Evolutionary conservation across 2,797 vertebrate genomes (phyloP).

Genomic region (Spheniscus humboldti): DNA sequence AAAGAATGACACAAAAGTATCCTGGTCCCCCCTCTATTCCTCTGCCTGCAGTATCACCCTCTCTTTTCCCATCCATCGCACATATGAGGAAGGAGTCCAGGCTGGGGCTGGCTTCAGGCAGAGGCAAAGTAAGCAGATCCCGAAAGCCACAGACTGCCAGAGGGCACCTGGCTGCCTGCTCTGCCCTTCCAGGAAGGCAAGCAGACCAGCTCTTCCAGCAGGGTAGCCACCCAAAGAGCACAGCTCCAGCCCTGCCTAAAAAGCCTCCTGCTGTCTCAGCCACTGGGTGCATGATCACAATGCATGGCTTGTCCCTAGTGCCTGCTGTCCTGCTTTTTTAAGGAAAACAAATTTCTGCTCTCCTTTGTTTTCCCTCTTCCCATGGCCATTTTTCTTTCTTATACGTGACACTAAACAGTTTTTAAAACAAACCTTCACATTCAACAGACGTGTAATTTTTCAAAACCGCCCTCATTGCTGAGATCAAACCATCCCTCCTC

Average conservation of each 20-base stretch:
- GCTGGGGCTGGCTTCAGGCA: slow-evolving; percentile 14
- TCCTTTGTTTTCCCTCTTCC: slow-evolving; percentile 25
- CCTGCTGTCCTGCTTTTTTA: not conserved
- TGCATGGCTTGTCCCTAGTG: not conserved
- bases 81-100: not conserved
- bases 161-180: slow-evolving; percentile 53
- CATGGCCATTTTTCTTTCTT: not conserved
- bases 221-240: slow-evolving; percentile 14
- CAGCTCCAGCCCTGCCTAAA: not conserved
- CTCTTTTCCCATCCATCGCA: not conserved
- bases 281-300: not conserved
- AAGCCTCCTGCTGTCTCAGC: slow-evolving; percentile 1
- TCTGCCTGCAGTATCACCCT: not conserved
- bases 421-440: not conserved
- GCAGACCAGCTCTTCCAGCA: not conserved
- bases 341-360: not conserved
- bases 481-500: not conserved
- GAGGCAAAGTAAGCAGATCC: slow-evolving; percentile 18
- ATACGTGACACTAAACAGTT: not conserved
- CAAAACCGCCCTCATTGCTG: not conserved
- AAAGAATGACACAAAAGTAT: not conserved
- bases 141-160: not conserved
- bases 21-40: not conserved
- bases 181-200: slow-evolving; percentile 43
- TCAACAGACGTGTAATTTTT: not conserved